phyloP scores from a whole-genome alignment of 2,888 invertebrate species.

The Eristalinus aeneus region DNA sequence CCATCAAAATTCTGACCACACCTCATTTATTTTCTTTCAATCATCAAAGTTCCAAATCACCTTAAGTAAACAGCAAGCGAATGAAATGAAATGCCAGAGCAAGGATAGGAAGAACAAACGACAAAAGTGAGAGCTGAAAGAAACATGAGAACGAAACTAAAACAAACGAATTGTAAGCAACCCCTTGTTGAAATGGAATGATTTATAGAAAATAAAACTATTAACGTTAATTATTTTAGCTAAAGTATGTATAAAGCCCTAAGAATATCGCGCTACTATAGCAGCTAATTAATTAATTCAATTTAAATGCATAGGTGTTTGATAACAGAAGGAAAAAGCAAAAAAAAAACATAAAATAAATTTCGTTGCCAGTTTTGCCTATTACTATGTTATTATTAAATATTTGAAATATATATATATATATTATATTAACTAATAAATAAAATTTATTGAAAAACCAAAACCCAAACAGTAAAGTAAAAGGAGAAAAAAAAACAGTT shows the following conservation, averaged over 20 bases:
- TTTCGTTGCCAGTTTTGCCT: constrained; percentile 81
- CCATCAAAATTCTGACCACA: neutral
- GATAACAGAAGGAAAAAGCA: constrained; percentile 37
- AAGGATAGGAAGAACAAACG: neutral
- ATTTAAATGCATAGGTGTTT: constrained; percentile 64
- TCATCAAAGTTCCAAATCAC: neutral
- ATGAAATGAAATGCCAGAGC: neutral
- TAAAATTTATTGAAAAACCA: constrained; percentile 65
- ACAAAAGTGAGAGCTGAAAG: neutral
- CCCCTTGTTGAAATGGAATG: constrained; percentile 51
- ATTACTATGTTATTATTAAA: constrained; percentile 80
- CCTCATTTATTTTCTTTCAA: neutral
- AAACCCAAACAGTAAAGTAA: constrained; percentile 30
- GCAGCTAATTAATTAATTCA: constrained; percentile 58
- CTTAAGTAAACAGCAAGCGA: neutral
- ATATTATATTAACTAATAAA: constrained; percentile 70
- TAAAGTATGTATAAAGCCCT: constrained; percentile 59
- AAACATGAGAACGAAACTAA: constrained; percentile 2
- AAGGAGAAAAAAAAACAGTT: constrained; percentile 1
- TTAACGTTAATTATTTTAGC: constrained; percentile 66
- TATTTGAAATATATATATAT: constrained; percentile 73
- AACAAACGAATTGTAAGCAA: neutral
- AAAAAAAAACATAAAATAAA: constrained; percentile 71
- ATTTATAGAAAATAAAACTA: constrained; percentile 65
- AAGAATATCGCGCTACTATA: constrained; percentile 61